Conservation (phyloP, 2,888 invertebrate species). For the Tiphia femorata region DNA sequence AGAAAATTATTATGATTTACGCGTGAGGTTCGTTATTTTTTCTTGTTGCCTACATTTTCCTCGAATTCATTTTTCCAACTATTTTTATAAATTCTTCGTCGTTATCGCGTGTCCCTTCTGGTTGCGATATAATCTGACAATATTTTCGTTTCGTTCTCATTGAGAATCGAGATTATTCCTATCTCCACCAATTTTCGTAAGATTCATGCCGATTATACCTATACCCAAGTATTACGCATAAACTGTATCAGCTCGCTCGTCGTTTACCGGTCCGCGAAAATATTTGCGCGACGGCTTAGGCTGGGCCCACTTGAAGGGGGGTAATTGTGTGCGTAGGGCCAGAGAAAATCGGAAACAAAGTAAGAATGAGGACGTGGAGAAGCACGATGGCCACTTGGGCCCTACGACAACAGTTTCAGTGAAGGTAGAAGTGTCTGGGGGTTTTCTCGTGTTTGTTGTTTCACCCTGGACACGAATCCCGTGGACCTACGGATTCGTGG, state of each 20-base stretch:
- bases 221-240: no score
- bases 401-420: slow-evolving; percentile 45
- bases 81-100: no score
- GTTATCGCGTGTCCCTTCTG: no score
- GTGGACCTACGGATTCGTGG: background rate
- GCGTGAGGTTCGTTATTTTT: no score
- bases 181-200: no score
- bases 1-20: no score
- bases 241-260: background rate
- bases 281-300: slow-evolving; percentile 50
- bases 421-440: slow-evolving; percentile 23
- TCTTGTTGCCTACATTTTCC: no score
- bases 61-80: no score
- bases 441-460: slow-evolving; percentile 26
- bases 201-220: no score
- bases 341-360: slow-evolving; percentile 39
- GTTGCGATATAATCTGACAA: no score
- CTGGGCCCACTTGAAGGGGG: slow-evolving; percentile 18
- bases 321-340: slow-evolving; percentile 42
- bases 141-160: no score
- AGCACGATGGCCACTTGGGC: slow-evolving; percentile 31
- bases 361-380: slow-evolving; percentile 26
- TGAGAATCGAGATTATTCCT: no score
- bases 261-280: slow-evolving; percentile 34
- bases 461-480: slow-evolving; percentile 29